Base-by-base conservation (phyloP, 1,140 invertebrate genomes). In the Aphidius ervi region DNA sequence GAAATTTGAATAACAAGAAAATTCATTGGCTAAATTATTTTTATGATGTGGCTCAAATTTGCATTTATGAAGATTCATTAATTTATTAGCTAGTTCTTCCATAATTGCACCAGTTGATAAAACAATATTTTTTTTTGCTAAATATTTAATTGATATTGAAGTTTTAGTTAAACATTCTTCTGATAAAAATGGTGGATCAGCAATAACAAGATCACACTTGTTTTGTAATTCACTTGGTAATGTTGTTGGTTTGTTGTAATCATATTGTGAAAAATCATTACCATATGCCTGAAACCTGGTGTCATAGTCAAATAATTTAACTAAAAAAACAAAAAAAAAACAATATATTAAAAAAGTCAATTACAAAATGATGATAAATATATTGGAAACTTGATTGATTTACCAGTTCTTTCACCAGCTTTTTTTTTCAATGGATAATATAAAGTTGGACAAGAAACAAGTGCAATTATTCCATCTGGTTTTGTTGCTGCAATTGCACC, bases 151-250 rank as follows among this genome's bases (percentile, higher is more conserved):
- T 1, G 95, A 94, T 46, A 85, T 74, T 0, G 92, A 84, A 37
- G 87, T 89, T 81, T 97, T 97, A 4, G 84, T 84, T 16, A 97
- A 82, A 81, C 96, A 98, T 78, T 98, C 95, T 66, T 94, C 88
- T 0, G 93, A 91, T 6, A 98, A 78, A 79, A 97, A 98, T 9
- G 96, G 96, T 9, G 96, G 95, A 82, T 98, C 95, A 0, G 89
- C 92, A 57, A 98, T 82, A 4, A 98, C 88, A 16, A 98, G 68
- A 76, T 97, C 91, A 80, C 90, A 98, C 31, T 75, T 74, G 49
- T 81, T 77, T 10, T 79, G 64, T 40, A 86, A 78, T 0, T 88
- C 81, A 60, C 76, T 64, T 0, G 90, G 85, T 9, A 97, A 70
- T 53, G 87, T 82, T 45, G 89, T 74, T 5, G 94, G 94, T 10